Conservation (phyloP, 2,888 invertebrate species). For the Pardosa pseudoannulata region DNA sequence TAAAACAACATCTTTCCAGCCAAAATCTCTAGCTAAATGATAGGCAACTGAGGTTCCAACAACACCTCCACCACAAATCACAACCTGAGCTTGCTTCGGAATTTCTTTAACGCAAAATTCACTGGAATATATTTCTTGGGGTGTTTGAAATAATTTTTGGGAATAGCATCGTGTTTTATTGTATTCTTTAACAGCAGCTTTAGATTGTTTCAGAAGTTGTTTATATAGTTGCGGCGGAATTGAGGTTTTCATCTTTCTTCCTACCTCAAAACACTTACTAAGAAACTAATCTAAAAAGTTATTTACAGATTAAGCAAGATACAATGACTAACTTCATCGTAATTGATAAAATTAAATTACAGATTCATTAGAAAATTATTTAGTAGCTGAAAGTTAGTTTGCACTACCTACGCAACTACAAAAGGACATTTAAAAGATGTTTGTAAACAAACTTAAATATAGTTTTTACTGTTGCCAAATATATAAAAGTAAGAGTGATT, state of each 20-base stretch:
- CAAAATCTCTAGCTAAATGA: constrained; percentile 86
- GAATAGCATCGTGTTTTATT: constrained; percentile 1
- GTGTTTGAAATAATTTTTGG: constrained; percentile 14
- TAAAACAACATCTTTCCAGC: constrained; percentile 88
- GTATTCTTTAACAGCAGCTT: background rate
- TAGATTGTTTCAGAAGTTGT: constrained; percentile 22
- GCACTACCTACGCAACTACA: too few relatives aligned
- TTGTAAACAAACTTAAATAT: too few relatives aligned
- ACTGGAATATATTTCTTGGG: background rate
- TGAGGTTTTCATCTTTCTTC: background rate
- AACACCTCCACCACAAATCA: constrained; percentile 94
- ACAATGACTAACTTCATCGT: too few relatives aligned
- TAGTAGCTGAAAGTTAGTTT: too few relatives aligned
- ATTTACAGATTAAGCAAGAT: too few relatives aligned
- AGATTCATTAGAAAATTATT: too few relatives aligned
- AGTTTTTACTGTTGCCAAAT: too few relatives aligned
- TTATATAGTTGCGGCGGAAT: background rate
- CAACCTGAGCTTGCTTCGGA: constrained; percentile 84
- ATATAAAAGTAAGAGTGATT: too few relatives aligned
- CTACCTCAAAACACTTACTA: too few relatives aligned
- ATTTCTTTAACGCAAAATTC: constrained; percentile 65
- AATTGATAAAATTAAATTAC: too few relatives aligned
- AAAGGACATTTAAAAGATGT: too few relatives aligned
- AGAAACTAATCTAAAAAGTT: too few relatives aligned
- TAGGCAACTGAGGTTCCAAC: constrained; percentile 95